phyloP scores from a whole-genome alignment of 2,797 vertebrate species.

The Gymnoscopelus braueri region DNA sequence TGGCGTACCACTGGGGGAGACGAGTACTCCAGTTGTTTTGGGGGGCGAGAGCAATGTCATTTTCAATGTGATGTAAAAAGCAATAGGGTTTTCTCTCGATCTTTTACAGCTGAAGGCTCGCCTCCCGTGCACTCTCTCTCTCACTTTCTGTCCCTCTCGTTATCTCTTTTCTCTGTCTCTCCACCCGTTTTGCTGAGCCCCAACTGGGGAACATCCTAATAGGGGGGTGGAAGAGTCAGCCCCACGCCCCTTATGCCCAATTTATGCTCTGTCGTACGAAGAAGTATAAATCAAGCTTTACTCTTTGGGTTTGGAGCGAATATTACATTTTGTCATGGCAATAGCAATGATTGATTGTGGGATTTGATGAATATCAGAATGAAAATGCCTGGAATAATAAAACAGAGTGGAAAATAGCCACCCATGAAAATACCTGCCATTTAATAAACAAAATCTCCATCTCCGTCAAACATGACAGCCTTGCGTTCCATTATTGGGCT shows the following conservation, averaged over 20 bases:
- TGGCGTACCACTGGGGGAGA: constrained; percentile 37
- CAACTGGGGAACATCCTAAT: background rate
- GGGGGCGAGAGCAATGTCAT: constrained; percentile 48
- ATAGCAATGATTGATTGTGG: constrained; percentile 26
- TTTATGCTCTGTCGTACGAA: too few species aligned
- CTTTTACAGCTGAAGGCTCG: constrained; percentile 34
- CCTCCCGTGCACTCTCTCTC: constrained; percentile 19
- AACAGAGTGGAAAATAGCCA: constrained; percentile 31
- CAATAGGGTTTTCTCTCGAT: constrained; percentile 45
- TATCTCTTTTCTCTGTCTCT: background rate
- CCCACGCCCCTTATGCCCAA: too few species aligned
- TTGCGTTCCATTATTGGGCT: constrained; percentile 49
- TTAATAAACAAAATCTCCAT: constrained; percentile 64
- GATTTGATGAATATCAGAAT: constrained; percentile 37
- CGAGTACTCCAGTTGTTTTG: constrained; percentile 43
- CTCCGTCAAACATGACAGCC: constrained; percentile 47
- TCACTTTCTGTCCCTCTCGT: background rate
- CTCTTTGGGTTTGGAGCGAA: constrained; percentile 36
- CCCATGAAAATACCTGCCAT: constrained; percentile 33
- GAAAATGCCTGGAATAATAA: constrained; percentile 17
- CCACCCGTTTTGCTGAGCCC: constrained; percentile 29
- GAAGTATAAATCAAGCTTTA: too few species aligned
- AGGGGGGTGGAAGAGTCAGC: too few species aligned
- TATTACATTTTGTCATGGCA: constrained; percentile 46
- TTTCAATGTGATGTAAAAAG: constrained; percentile 56